Percentiles rank a stretch among this genome's conserved stretches.
Evolutionary conservation across 2,113 vertebrate species (phyloP).

Genomic region (Boleophthalmus pectinirostris): DNA sequence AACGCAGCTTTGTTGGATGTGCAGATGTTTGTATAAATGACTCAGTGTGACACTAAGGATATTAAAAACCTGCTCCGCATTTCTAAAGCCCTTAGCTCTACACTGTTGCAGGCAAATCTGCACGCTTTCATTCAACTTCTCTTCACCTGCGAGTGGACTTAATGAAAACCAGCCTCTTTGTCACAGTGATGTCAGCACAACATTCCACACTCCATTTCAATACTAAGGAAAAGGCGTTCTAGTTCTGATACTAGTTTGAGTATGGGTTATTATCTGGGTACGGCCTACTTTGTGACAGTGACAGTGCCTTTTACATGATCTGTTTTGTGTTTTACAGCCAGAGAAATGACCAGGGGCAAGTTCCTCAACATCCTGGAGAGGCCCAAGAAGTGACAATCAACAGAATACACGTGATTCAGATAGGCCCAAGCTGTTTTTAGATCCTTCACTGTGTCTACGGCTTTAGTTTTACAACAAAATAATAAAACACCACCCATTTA

Average conservation of each 20-base stretch:
- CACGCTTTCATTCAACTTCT: neutral
- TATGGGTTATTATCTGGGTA: neutral
- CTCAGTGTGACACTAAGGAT: conserved; percentile 88
- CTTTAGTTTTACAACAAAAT: neutral
- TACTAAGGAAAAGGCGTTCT: no score
- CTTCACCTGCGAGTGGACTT: neutral
- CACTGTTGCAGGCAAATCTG: conserved; percentile 28
- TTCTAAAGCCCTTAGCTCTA: conserved; percentile 80
- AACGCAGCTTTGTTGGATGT: conserved; percentile 85
- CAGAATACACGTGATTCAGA: neutral
- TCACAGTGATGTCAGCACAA: neutral
- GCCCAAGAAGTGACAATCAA: conserved; percentile 87
- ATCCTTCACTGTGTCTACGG: neutral
- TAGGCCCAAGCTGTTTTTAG: neutral
- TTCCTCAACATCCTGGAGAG: conserved; percentile 98
- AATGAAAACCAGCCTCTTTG: neutral
- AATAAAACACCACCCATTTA: neutral
- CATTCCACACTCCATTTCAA: neutral
- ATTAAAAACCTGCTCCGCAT: conserved; percentile 94
- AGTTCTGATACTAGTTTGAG: neutral
- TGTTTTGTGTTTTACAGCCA: conserved; percentile 81
- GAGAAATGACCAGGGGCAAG: conserved; percentile 98
- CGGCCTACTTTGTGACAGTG: neutral
- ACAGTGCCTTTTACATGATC: neutral
- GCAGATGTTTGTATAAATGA: conserved; percentile 98